Evolutionary conservation across 2,113 vertebrate genomes (phyloP), one percentile per base, ranked within the genome.

Genomic region (Romanogobio albipinnatus): DNA sequence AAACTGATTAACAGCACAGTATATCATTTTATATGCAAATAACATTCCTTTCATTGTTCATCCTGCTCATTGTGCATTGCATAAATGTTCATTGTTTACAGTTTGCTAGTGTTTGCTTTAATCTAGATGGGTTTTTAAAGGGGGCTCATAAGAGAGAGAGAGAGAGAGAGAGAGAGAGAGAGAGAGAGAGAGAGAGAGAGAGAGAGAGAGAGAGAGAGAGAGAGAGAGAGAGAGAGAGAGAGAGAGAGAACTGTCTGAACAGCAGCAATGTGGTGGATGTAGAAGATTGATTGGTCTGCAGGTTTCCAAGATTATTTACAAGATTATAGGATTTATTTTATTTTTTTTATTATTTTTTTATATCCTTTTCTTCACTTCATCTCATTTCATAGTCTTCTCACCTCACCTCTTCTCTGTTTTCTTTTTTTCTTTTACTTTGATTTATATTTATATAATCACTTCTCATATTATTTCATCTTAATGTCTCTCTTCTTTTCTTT

Each of bases 231-330:
- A 64, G 62, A 68, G 33, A 36, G 64, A 36, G 26, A 7, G 56
- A 13, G 24, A 83, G 75, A 82, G 59, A 77, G 66, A 75, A 68
- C 49, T 86, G 51, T 26, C 45, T 53, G 53, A 83, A 85, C 87
- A 45, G n/a, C 56, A 87, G 86, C 88, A 88, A 91, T 87, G 87
- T 88, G 84, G 73, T 81, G 51, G 87, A 89, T 85, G 62, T 81
- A 86, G 62, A 68, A 29, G 88, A 91, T 85, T 53, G 89, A 91
- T 91, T 43, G 68, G 47, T 49, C 26, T 59, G 81, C 90, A 77
- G 78, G 82, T 79, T 87, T 91, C 59, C 33, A 36, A 56, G 17
- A 68, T 17, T 68, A 36, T 17, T 36, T 33, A 51, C 49, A 51
- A 51, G 49, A 51, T 53, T 53, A 53, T 17, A 53, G 6, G 47